Conservation (phyloP, 1,140 invertebrate species). For the Micrasema minimum region DNA sequence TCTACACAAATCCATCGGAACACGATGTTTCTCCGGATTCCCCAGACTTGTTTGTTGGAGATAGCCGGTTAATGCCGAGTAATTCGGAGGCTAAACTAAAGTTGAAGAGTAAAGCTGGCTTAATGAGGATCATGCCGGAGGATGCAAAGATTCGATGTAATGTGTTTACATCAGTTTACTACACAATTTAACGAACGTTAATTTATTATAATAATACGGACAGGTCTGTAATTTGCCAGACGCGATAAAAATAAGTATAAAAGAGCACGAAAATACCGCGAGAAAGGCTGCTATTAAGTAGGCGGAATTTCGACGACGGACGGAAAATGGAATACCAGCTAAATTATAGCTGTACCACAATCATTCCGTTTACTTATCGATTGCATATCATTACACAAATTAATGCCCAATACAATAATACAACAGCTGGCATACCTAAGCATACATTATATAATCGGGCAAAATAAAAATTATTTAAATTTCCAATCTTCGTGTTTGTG, state of each 20-base stretch:
- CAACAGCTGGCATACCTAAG: slow-evolving; percentile 18
- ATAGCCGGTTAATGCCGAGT: slow-evolving; percentile 11
- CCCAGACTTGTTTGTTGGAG: not conserved
- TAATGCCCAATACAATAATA: slow-evolving; percentile 22
- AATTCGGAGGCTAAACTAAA: slow-evolving; percentile 27
- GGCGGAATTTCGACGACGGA: not conserved
- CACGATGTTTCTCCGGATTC: slow-evolving; percentile 1
- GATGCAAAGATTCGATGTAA: not conserved
- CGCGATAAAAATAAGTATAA: slow-evolving; percentile 1
- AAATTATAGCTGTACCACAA: slow-evolving; percentile 16
- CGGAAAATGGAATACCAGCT: slow-evolving; percentile 17
- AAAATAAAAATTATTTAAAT: slow-evolving; percentile 51
- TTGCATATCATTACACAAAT: slow-evolving; percentile 42
- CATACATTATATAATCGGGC: slow-evolving; percentile 25
- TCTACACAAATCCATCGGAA: not conserved
- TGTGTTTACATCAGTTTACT: not conserved
- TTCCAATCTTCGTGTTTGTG: slow-evolving; percentile 43
- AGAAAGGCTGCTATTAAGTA: not conserved
- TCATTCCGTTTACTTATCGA: slow-evolving; percentile 44
- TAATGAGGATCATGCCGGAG: slow-evolving; percentile 9
- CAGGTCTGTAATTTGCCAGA: not conserved
- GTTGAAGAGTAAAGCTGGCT: slow-evolving; percentile 5
- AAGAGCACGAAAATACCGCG: not conserved
- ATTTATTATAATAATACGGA: not conserved
- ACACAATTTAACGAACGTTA: not conserved